Evolutionary conservation across 2,797 vertebrate species (phyloP), one percentile per base, ranked within the genome.

Genomic region (Ciconia nigra): DNA sequence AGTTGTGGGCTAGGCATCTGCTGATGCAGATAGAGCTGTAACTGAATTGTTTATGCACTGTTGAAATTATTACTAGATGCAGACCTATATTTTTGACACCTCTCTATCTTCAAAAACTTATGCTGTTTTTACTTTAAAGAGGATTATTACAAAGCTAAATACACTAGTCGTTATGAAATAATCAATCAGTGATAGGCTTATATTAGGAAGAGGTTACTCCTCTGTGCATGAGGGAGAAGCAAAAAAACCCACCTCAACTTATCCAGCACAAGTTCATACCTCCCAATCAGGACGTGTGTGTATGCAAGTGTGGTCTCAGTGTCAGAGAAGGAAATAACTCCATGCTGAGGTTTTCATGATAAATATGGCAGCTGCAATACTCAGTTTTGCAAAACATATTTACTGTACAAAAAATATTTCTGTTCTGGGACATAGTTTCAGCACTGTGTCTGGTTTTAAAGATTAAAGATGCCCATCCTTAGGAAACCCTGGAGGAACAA

Each of bases 391-490:
- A 93, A 95, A 93, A 90, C 2, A 4, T 74, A 90, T 96, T 94
- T 93, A 83, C 66, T 72, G 74, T 85, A 89, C 44, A 94, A 93
- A 93, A 97, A 96, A 58, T 84, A 94, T 62, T 85, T 87, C 91
- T 77, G 73, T 87, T 96, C 83, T 92, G 37, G 63, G 81, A 71
- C 54, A 82, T 8, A 58, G 28, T 93, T 96, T 90, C 72, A 93
- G 42, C n/a, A 51, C 4, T 4, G n/a, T 81, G 35, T 79, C 83
- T 96, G 78, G 74, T 94, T 92, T 96, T 90, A 91, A 96, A 96
- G 94, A 97, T 96, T 96, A 96, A 97, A 97, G 85, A 95, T 47
- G 14, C 70, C 46, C 80, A 93, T 94, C 63, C 85, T 89, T 85
- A 91, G 59, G 82, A 96, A 96, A 87, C 80, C 82, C 92, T 95